Conservation (phyloP, 2,797 vertebrate genomes). For the Gastrophryne carolinensis region DNA sequence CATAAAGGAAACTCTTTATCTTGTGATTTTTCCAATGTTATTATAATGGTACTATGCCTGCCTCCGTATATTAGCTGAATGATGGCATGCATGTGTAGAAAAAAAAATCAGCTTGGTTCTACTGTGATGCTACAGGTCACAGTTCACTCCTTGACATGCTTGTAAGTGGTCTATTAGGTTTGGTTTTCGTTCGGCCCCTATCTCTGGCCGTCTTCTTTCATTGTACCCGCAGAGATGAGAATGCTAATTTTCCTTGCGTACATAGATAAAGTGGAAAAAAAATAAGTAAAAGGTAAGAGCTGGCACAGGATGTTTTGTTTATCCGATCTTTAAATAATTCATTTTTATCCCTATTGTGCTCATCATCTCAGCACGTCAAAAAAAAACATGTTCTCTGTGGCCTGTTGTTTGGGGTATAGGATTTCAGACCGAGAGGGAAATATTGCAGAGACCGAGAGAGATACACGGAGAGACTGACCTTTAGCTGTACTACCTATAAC, state of each 20-base stretch:
- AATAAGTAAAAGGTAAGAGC: slow-evolving; percentile 25
- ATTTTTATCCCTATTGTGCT: slow-evolving; percentile 72
- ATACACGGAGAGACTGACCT: slow-evolving; percentile 95
- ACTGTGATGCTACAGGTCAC: slow-evolving; percentile 40
- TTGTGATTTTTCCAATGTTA: neutral
- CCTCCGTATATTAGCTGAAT: neutral
- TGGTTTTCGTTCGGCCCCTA: slow-evolving; percentile 11
- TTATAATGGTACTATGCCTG: neutral
- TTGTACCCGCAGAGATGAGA: slow-evolving; percentile 34
- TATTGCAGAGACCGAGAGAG: slow-evolving; percentile 78
- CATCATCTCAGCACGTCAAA: slow-evolving; percentile 68
- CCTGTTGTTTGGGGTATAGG: slow-evolving; percentile 88
- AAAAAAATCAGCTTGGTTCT: slow-evolving; percentile 13
- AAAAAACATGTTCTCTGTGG: slow-evolving; percentile 70
- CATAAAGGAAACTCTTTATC: neutral
- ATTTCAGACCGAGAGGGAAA: slow-evolving; percentile 66
- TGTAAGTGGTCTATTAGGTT: slow-evolving; percentile 48
- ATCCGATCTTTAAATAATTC: slow-evolving; percentile 74
- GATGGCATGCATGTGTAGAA: neutral
- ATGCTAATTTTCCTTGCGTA: slow-evolving; percentile 14
- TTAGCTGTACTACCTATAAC: slow-evolving; percentile 98
- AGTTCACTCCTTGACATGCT: slow-evolving; percentile 48
- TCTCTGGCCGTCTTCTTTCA: neutral
- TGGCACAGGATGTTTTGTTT: slow-evolving; percentile 69
- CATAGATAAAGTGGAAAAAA: neutral